These are phyloP conservation scores for Menidia menidia DNA, from an alignment of 2,797 vertebrate genomes.

Conservation along the genomic window DNA sequence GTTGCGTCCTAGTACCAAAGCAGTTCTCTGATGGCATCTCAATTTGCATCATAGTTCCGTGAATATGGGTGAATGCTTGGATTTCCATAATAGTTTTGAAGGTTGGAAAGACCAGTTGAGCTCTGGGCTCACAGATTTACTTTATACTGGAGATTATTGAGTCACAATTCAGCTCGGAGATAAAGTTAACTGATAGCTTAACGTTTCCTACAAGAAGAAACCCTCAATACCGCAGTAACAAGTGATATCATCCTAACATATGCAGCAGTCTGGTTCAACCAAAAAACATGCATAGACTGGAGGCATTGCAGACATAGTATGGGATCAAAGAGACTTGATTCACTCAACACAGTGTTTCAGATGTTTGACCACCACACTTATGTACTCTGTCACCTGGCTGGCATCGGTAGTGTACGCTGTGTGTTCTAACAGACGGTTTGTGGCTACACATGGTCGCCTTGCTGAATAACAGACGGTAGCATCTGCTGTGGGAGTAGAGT, in stretches of 20 bases:
- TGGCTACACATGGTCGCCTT: conserved; percentile 1
- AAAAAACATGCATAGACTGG: background rate
- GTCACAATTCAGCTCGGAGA: background rate
- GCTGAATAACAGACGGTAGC: background rate
- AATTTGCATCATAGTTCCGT: background rate
- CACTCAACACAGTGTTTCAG: conserved; percentile 12
- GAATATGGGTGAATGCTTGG: background rate
- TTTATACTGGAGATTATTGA: background rate
- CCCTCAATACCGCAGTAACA: too few species aligned
- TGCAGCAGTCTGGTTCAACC: too few species aligned
- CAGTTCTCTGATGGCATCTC: background rate
- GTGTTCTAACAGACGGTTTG: conserved; percentile 11
- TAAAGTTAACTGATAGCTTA: too few species aligned
- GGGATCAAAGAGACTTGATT: conserved; percentile 7
- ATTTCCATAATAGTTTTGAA: background rate
- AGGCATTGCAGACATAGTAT: background rate
- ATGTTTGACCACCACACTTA: conserved; percentile 26
- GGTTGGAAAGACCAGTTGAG: background rate
- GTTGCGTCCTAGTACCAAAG: background rate
- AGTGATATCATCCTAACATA: too few species aligned
- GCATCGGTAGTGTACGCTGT: conserved; percentile 4
- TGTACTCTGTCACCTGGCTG: conserved; percentile 27
- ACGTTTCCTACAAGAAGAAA: too few species aligned
- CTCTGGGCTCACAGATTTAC: background rate
- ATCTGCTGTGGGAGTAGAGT: conserved; percentile 3